Evolutionary conservation across 2,888 invertebrate species (phyloP), one percentile per base, ranked within the genome.

Genomic region (Pyralis farinalis): DNA sequence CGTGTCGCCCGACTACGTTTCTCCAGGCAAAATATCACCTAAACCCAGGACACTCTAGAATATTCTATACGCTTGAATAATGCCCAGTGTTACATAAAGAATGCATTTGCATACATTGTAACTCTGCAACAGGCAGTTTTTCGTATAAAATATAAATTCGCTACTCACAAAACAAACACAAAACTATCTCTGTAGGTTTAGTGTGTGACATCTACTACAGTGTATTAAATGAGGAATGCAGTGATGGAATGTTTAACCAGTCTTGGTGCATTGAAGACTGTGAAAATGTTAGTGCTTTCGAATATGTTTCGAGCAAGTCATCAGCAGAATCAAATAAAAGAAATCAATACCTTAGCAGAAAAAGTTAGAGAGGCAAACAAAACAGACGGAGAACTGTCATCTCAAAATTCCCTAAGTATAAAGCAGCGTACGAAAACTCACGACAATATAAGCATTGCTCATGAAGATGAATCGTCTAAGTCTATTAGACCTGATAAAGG

Each of bases 221-320:
- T 72, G 80, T 75, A 71, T 77, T 77, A 72, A 78, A 73, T 71
- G 72, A 74, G 83, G 83, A 84, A 83, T 85, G 82, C 83, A 86
- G 87, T 86, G 84, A 87, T 87, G 87, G 87, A 88, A 84, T 84
- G 75, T 81, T 72, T 87, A 65, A 81, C 73, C 57, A 76, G 80
- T 65, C 70, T 73, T 48, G 65, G 77, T 70, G 78, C 85, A 51
- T 69, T 86, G 58, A 84, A 80, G 78, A 80, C 80, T 58, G 80
- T 88, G 74, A 88, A 87, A 85, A 88, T 88, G 88, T 76, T 87
- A 63, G 88, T 88, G 61, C 65, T 88, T 22, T 86, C 88, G 43
- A 88, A 87, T 58, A 83, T 87, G 73, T 82, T 87, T 49, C 87
- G 88, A 44, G 75, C 78, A 49, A 75, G 63, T 47, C 84, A 79